Conservation (phyloP, 1,140 invertebrate genomes). For the Wiebesia pumilae region DNA sequence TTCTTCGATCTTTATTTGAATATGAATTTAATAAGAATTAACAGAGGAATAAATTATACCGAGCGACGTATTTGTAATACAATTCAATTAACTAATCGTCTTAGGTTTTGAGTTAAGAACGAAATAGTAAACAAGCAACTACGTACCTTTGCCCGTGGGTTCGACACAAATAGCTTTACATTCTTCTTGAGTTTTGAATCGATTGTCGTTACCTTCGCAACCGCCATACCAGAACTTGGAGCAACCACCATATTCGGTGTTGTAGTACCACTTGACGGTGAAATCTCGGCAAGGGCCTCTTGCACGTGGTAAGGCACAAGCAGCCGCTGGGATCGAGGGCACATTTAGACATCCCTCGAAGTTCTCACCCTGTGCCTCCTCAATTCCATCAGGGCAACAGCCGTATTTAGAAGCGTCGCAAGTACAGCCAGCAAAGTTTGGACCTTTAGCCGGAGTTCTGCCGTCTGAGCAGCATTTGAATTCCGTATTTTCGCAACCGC, state of each 20-base stretch:
- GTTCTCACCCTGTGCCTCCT: conserved; percentile 86
- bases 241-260: conserved; percentile 91
- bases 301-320: conserved; percentile 84
- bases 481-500: conserved; percentile 86
- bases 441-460: conserved; percentile 83
- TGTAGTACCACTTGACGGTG: conserved; percentile 92
- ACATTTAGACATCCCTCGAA: conserved; percentile 87
- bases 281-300: conserved; percentile 88
- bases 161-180: conserved; percentile 91
- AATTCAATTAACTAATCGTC: too few species aligned
- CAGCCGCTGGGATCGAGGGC: conserved; percentile 81
- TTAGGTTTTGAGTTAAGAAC: background rate
- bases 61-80: too few species aligned
- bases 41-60: too few species aligned
- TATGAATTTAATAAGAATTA: too few species aligned
- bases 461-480: conserved; percentile 93
- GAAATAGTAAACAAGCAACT: background rate
- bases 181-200: conserved; percentile 89
- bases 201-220: conserved; percentile 93
- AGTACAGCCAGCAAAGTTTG: conserved; percentile 82
- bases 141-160: conserved; percentile 85
- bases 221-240: conserved; percentile 96
- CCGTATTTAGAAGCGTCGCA: conserved; percentile 88
- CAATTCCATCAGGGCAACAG: conserved; percentile 89
- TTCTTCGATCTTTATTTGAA: background rate